Conservation (phyloP, 2,797 vertebrate species). For the Hapalemur alaotrensis region DNA sequence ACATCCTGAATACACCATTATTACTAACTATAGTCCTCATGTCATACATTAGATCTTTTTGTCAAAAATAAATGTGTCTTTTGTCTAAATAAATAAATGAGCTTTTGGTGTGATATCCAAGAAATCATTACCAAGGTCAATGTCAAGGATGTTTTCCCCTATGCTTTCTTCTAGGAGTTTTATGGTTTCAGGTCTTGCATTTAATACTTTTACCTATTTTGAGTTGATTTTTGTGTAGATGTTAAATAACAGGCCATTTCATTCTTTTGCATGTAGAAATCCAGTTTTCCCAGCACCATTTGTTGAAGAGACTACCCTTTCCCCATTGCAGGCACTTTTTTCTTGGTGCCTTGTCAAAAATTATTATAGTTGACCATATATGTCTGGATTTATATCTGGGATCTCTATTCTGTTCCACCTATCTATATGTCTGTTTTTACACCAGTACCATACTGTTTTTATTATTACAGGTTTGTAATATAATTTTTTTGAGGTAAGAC, state of each 20-base stretch:
- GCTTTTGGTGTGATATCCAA: background rate
- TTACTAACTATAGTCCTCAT: background rate
- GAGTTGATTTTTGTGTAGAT: background rate
- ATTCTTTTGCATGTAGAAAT: background rate
- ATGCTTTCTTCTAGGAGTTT: background rate
- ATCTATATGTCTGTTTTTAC: background rate
- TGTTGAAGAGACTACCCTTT: background rate
- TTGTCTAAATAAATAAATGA: background rate
- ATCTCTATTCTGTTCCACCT: background rate
- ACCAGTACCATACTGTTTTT: background rate
- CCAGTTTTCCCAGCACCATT: background rate
- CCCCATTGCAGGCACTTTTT: background rate
- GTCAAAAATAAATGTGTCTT: no score
- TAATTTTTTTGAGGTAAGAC: background rate
- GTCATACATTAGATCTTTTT: background rate
- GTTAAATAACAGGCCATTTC: background rate
- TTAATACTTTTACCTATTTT: background rate
- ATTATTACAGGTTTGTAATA: background rate
- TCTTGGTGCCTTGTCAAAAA: background rate
- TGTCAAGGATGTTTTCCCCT: background rate
- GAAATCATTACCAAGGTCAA: background rate
- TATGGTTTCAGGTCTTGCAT: background rate
- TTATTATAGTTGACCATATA: background rate
- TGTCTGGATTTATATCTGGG: background rate
- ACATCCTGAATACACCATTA: background rate